Base-by-base conservation (phyloP, 2,797 vertebrate genomes). In the Coregonus sp. region DNA sequence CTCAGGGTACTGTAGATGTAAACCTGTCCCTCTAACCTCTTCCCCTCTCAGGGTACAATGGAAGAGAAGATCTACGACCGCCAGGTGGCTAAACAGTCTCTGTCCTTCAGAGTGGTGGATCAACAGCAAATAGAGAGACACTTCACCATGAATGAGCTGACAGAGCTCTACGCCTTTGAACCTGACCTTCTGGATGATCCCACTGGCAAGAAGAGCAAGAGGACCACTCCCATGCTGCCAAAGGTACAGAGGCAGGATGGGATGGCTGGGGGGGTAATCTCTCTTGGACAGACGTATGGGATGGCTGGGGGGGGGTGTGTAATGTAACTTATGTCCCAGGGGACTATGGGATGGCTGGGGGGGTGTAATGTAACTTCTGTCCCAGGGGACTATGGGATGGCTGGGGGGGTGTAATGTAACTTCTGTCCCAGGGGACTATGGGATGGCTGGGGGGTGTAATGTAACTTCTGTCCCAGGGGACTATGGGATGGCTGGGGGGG, bases 1-100 rank as follows among this genome's bases (percentile, higher is more conserved):
- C 40, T 11, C 40, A 47, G 40, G 40, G 40, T 47, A 9, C 40
- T 47, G 9, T 11, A 9, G 40, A 47, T 47, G 7, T 47, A 47
- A 47, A 11, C 40, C 52, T 54, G 52, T 15, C 51, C 18, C 3
- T 3, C 4, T 31, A 31, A 31, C 16, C 5, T 18, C 54, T 59
- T 2, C 5, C 2, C 18, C 76, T 51, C 75, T 70, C 84, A 99
- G 98, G 98, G 98, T 76, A 99, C 98, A 31, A 99, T 99, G 98
- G 98, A 99, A 91, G 98, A 99, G 76, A 99, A 99, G 91, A 99
- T 99, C 92, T 99, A 99, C 66, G 98, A 99, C 82, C 95, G 98
- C 0, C 98, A 99, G 92, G 96, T 99, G 37, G 95, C 98, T 37
- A 99, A 99, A 89, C 97, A 99, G 93, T 99, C 98, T 0, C 85